phyloP scores from a whole-genome alignment of 2,113 vertebrate genomes.

The Tenrec ecaudatus region DNA sequence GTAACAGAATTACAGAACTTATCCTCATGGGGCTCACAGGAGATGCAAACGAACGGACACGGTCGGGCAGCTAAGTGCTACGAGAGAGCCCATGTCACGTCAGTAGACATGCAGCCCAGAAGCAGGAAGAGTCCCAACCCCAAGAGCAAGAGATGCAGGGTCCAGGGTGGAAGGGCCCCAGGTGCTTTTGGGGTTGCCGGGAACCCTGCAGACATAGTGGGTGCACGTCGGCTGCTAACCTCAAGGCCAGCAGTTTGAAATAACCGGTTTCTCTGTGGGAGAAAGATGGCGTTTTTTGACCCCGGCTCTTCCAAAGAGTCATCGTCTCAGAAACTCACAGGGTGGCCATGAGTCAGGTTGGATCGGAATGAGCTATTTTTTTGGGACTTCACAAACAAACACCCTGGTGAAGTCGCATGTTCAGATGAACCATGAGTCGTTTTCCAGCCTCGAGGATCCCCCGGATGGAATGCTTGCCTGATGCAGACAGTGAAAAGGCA shows the following conservation, averaged over 20 bases:
- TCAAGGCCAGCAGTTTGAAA: too few relatives aligned
- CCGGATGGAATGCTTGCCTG: not conserved
- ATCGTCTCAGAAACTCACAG: too few relatives aligned
- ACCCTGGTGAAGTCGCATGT: not conserved
- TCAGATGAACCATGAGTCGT: not conserved
- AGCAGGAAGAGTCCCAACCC: too few relatives aligned
- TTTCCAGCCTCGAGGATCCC: not conserved
- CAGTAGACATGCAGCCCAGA: too few relatives aligned
- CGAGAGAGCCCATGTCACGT: not conserved
- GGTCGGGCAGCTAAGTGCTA: not conserved
- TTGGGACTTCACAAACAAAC: not conserved
- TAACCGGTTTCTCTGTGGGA: too few relatives aligned
- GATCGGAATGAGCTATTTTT: not conserved
- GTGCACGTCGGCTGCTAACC: too few relatives aligned
- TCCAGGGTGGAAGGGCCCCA: not conserved
- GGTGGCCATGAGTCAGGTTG: too few relatives aligned
- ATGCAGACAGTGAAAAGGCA: not conserved
- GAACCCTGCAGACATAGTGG: too few relatives aligned
- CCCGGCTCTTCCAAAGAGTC: too few relatives aligned
- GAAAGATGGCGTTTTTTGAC: too few relatives aligned
- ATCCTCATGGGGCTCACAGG: not conserved
- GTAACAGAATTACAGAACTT: not conserved
- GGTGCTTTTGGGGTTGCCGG: too few relatives aligned
- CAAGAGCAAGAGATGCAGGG: not conserved
- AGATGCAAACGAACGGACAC: not conserved